Evolutionary conservation across 2,113 vertebrate species (phyloP).

Genomic region (Dascyllus trimaculatus): DNA sequence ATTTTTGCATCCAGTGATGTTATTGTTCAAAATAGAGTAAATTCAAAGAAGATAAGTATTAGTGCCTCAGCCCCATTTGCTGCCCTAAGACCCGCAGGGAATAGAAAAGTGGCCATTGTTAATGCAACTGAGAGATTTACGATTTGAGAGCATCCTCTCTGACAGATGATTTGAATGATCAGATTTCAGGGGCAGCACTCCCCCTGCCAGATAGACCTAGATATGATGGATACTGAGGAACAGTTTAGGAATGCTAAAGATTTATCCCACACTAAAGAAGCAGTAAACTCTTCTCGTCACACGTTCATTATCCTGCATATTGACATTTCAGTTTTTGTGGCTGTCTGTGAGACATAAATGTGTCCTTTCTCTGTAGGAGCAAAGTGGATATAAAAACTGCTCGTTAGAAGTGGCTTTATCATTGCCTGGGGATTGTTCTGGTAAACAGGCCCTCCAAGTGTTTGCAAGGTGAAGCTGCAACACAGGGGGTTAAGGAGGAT

Average conservation of each 20-base stretch:
- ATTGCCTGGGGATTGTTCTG: background rate
- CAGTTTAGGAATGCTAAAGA: background rate
- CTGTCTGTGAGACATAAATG: background rate
- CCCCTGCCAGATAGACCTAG: background rate
- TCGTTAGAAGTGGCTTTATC: conserved; percentile 15
- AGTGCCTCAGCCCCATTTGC: background rate
- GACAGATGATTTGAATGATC: conserved; percentile 1
- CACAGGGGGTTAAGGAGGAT: conserved; percentile 54
- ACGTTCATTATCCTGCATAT: conserved; percentile 1
- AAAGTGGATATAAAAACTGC: conserved; percentile 32
- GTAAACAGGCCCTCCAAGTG: conserved; percentile 27
- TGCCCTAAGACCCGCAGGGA: background rate
- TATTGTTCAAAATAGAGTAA: background rate
- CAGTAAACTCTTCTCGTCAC: background rate
- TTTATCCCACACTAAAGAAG: background rate
- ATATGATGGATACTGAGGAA: background rate
- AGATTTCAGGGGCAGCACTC: background rate
- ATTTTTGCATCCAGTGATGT: background rate
- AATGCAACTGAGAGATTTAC: background rate
- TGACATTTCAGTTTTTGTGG: conserved; percentile 16
- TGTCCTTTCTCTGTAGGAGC: conserved; percentile 12
- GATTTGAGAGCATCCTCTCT: background rate
- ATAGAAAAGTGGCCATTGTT: background rate
- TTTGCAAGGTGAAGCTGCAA: conserved; percentile 5
- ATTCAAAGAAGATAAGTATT: background rate